A percentile compares a stretch with the other conserved stretches of the same genome.
phyloP scores from a whole-genome alignment of 2,888 invertebrate genomes.

The Epistrophe eligans region DNA sequence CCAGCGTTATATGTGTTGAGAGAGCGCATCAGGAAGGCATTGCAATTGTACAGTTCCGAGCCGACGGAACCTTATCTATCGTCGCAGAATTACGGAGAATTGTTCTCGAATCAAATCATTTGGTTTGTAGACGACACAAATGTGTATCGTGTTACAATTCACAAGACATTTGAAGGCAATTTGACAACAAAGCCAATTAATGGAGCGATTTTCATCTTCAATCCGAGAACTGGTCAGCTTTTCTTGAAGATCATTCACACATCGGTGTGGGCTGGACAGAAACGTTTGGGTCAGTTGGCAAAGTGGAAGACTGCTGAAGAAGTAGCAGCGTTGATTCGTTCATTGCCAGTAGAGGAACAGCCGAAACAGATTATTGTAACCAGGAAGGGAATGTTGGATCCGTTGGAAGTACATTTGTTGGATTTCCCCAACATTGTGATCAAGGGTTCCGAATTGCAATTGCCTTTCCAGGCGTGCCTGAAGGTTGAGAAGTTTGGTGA shows the following conservation, averaged over 20 bases:
- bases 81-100: slow-evolving; percentile 99
- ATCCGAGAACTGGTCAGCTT: slow-evolving; percentile 98
- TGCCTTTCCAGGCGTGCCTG: slow-evolving; percentile 99
- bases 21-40: slow-evolving; percentile 98
- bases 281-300: slow-evolving; percentile 99
- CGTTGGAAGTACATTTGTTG: slow-evolving; percentile 99
- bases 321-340: slow-evolving; percentile 99
- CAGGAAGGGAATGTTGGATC: slow-evolving; percentile 99
- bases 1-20: slow-evolving; percentile 98
- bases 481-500: slow-evolving; percentile 99
- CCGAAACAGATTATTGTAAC: slow-evolving; percentile 99
- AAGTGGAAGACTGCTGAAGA: slow-evolving; percentile 99
- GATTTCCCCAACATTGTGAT: slow-evolving; percentile 99
- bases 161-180: slow-evolving; percentile 99
- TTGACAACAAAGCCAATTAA: slow-evolving; percentile 99
- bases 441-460: slow-evolving; percentile 98
- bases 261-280: slow-evolving; percentile 99
- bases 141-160: slow-evolving; percentile 99
- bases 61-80: slow-evolving; percentile 99
- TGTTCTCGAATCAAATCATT: slow-evolving; percentile 99
- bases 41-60: slow-evolving; percentile 99
- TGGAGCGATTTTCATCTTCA: slow-evolving; percentile 99
- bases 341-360: slow-evolving; percentile 99
- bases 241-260: slow-evolving; percentile 99
- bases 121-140: slow-evolving; percentile 99